Evolutionary conservation across 1,140 invertebrate genomes (phyloP), one percentile per base, ranked within the genome.

Genomic region (Trigoniulus corallinus): DNA sequence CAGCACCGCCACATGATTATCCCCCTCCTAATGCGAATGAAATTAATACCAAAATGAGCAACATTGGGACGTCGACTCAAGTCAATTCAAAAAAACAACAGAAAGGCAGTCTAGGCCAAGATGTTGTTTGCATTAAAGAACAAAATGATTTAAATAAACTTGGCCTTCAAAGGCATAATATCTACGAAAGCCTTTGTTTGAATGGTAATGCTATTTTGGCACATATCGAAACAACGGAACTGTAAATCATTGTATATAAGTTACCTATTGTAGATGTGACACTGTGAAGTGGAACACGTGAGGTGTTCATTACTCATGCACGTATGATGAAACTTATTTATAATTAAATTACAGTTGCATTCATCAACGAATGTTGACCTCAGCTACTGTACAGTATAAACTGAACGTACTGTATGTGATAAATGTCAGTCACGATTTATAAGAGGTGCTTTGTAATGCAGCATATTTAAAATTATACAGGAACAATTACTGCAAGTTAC

Each of bases 201-300:
- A 44, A 41, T 18, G 18, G 7, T 3, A 44, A 4, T 22, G 4
- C 40, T 44, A 4, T 50, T 2, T 15, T 43, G 20, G 39, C 15
- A 43, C 34, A 50, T 12, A 20, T 50, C 4, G 48, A 50, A 43
- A 43, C 40, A 15, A 50, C 48, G n/a, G 48, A 50, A 43, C 27
- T 50, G 26, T 50, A 22, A 44, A n/a, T n/a, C n/a, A n/a, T n/a
- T 39, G 37, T 18, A 39, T 39, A 18, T 39, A 39, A 39, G 12
- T 39, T 18, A 39, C 37, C 12, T 39, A 18, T 39, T 39, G 12
- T 39, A 39, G 18, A 12, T 39, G 37, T 39, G n/a, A n/a, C n/a
- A n/a, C n/a, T n/a, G n/a, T n/a, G n/a, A n/a, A n/a, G n/a, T n/a
- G n/a, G n/a, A n/a, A n/a, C n/a, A n/a, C n/a, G n/a, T n/a, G n/a